A percentile compares a stretch with the other conserved stretches of the same genome.
Conservation (phyloP, 2,113 vertebrate genomes). For the Chelonoidis abingdonii region DNA sequence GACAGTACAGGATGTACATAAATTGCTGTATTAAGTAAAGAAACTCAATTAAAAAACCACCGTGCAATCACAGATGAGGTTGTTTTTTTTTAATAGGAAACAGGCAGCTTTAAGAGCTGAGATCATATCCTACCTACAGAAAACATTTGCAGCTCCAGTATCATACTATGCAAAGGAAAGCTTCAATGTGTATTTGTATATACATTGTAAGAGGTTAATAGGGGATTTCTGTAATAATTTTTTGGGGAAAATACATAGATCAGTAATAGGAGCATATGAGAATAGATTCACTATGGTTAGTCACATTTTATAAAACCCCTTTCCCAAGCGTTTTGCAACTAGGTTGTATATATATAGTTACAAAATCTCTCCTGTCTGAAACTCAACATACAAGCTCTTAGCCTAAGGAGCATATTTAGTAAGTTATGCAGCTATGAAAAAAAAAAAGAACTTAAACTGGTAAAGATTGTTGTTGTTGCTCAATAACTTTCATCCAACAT, state of each 20-base stretch:
- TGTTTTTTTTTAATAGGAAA: not conserved
- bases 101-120: not conserved
- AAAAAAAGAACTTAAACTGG: not conserved
- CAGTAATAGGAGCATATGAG: not conserved
- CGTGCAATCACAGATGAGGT: not conserved
- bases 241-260: not conserved
- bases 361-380: constrained; percentile 1
- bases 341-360: not conserved
- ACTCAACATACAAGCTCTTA: not conserved
- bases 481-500: not conserved
- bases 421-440: not conserved
- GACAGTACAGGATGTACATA: not conserved
- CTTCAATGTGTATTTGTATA: not conserved
- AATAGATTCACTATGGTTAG: not conserved
- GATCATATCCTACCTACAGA: not conserved
- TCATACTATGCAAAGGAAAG: not conserved
- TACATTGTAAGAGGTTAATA: not conserved
- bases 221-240: not conserved
- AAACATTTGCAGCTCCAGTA: not conserved
- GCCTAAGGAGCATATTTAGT: not conserved
- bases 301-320: not conserved
- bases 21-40: not conserved
- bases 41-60: not conserved
- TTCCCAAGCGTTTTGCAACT: not conserved
- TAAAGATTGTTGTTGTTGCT: not conserved